Evolutionary conservation across 2,113 vertebrate genomes (phyloP).

Genomic region (Micronycteris hirsuta): DNA sequence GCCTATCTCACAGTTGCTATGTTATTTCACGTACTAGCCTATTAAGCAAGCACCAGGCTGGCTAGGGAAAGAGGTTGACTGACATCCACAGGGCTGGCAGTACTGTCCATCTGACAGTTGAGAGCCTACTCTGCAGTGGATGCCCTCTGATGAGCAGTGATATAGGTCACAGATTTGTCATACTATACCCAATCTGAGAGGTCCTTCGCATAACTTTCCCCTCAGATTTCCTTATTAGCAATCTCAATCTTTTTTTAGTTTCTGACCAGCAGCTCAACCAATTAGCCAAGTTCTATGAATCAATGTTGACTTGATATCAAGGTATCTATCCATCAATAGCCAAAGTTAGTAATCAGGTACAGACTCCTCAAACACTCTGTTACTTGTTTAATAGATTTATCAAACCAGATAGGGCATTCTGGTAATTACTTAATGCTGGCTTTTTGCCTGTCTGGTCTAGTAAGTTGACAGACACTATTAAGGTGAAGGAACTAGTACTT

Average conservation of each 20-base stretch:
- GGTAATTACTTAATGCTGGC: background rate
- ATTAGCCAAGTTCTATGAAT: background rate
- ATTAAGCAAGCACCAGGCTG: background rate
- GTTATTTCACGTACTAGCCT: background rate
- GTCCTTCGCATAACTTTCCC: background rate
- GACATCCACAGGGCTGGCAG: background rate
- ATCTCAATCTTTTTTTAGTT: background rate
- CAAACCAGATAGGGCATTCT: background rate
- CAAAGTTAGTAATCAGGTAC: background rate
- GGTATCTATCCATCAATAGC: background rate
- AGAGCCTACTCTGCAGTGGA: background rate
- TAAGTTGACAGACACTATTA: background rate
- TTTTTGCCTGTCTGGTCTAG: background rate
- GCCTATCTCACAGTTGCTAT: background rate
- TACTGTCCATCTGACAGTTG: background rate
- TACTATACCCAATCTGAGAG: background rate
- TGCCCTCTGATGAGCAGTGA: background rate
- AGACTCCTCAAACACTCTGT: background rate
- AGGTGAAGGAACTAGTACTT: background rate
- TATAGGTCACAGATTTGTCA: background rate
- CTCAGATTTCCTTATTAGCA: background rate
- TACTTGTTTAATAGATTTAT: background rate
- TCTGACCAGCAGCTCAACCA: background rate
- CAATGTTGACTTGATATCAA: background rate
- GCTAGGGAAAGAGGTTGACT: background rate